Evolutionary conservation across 2,797 vertebrate genomes (phyloP), one percentile per base, ranked within the genome.

Genomic region (Enteromius trimaculatus): DNA sequence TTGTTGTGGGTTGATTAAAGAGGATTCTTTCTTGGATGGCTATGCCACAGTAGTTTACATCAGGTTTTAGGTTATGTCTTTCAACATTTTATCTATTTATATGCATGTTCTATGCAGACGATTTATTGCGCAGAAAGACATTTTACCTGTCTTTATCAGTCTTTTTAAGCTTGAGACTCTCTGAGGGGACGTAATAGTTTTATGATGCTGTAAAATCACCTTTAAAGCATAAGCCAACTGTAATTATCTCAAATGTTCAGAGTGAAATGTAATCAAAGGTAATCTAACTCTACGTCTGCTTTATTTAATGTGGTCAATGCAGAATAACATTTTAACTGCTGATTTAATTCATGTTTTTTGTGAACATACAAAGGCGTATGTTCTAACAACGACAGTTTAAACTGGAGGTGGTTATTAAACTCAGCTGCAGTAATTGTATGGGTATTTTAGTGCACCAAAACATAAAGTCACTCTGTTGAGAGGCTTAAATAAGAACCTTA

Each of bases 201-300:
- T 76, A 83, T 90, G 83, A 81, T 69, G 51, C 75, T 60, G 70
- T 84, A 72, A 93, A 92, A 93, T 93, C 88, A 75, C 82, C 74
- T 87, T 37, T 14, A 86, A 78, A 5, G 88, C 88, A n/a, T 44
- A 44, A 62, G 23, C 70, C 77, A 87, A 89, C 91, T 93, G 80
- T 91, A 93, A 94, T 95, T 95, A 93, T 89, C 84, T 86, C 47
- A 47, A 88, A 86, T 89, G 90, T 92, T 90, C 69, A 90, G 90
- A 92, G 90, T 85, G 80, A 79, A 89, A 87, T 92, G 86, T 87
- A 88, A 91, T 92, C 91, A 92, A 88, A 65, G 47, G 84, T 79
- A 85, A 89, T 88, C 86, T 84, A 76, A 75, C 75, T 81, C 77
- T 60, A 26, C 55, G 60, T 90, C 82, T 85, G 66, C 44, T 62